Evolutionary conservation across 1,140 invertebrate genomes (phyloP).

Genomic region (Nylanderia fulva): DNA sequence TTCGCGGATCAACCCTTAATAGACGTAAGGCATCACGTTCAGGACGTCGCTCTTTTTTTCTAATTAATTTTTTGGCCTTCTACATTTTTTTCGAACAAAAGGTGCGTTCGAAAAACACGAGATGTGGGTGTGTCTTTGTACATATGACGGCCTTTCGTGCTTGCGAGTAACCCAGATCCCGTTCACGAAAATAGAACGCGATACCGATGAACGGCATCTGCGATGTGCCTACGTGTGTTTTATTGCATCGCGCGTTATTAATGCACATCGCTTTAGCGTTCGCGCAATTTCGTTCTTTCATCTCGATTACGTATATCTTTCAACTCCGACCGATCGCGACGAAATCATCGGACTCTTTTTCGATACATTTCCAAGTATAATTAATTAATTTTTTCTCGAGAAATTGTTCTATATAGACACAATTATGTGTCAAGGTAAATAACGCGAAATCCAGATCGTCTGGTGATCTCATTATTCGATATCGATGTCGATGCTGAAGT

Average conservation of each 20-base stretch:
- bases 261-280: neutral
- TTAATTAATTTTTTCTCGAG: neutral
- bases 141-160: slow-evolving; percentile 56
- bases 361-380: neutral
- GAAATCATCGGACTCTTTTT: neutral
- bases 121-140: slow-evolving; percentile 56
- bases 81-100: slow-evolving; percentile 13
- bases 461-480: neutral
- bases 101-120: neutral
- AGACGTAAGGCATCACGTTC: neutral
- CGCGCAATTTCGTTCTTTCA: neutral
- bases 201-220: slow-evolving; percentile 69
- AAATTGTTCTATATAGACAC: neutral
- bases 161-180: slow-evolving; percentile 81
- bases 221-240: slow-evolving; percentile 59
- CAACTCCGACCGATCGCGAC: neutral
- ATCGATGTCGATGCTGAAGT: neutral
- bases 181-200: slow-evolving; percentile 81
- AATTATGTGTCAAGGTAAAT: slow-evolving; percentile 63
- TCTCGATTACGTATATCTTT: neutral
- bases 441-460: slow-evolving; percentile 55
- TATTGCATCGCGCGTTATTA: slow-evolving; percentile 72
- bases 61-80: neutral
- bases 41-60: neutral
- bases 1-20: neutral